These are phyloP conservation scores for Eufriesea mexicana DNA, from an alignment of 1,140 invertebrate species.

Conservation along the genomic window DNA sequence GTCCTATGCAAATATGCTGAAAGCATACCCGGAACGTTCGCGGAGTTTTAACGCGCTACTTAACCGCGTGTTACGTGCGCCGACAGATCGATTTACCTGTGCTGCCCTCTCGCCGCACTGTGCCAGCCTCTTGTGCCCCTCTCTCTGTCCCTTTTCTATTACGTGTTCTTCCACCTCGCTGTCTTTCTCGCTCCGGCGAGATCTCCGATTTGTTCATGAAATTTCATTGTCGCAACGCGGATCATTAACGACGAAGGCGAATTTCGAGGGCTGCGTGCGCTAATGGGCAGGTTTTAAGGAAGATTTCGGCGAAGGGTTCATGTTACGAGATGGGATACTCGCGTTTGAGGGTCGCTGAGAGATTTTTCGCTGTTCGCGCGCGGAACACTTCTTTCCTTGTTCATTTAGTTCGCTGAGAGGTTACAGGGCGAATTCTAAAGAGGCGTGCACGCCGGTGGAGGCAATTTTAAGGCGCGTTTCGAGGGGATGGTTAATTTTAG, in stretches of 20 bases:
- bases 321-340: not conserved
- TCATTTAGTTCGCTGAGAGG: not conserved
- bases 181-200: not conserved
- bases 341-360: not conserved
- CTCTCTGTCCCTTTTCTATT: not conserved
- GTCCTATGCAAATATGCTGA: conserved; percentile 67
- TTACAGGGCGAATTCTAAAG: not conserved
- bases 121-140: not conserved
- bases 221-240: conserved; percentile 57
- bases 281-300: not conserved
- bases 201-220: conserved; percentile 45
- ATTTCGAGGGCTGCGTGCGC: not conserved
- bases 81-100: conserved; percentile 64
- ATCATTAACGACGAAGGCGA: conserved; percentile 26
- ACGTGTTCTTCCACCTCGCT: not conserved
- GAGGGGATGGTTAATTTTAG: not conserved
- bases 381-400: not conserved
- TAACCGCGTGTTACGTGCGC: conserved; percentile 62
- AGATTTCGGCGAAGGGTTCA: not conserved
- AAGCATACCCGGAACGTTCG: conserved; percentile 63
- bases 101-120: conserved; percentile 21
- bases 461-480: not conserved
- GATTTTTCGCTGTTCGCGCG: not conserved
- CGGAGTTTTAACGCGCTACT: conserved; percentile 69
- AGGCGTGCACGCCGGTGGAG: not conserved